Base-by-base conservation (phyloP, 2,797 vertebrate species). In the Triplophysa bombifrons region DNA sequence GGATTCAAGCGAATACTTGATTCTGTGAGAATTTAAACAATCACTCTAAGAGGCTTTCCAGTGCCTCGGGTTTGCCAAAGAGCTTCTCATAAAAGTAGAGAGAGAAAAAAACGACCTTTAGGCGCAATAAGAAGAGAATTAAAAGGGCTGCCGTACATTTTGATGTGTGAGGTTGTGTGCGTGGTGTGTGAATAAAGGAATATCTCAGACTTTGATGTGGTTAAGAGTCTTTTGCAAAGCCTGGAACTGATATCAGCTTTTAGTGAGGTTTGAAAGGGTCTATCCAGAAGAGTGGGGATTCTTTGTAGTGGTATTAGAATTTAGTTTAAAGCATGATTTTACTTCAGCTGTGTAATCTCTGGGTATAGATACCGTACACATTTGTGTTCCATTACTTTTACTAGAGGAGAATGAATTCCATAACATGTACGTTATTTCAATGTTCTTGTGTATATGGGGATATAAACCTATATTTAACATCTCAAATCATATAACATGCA, bases 1-100 rank as follows among this genome's bases (percentile, higher is more conserved):
- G 76, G 76, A 85, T 87, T 84, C 88, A 90, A 88, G 89, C 83
- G 73, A 72, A n/a, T 86, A 86, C 88, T 89, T 90, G 83, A 75
- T 86, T 87, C 85, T 85, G 71, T 76, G 88, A 84, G 87, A 85
- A 80, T 84, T 79, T 65, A 83, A 86, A 84, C 84, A 88, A 91
- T 91, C 88, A 56, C 81, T 82, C 72, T 83, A 66, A 86, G 87
- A 88, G 86, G 48, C 16, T 84, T 81, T 84, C 68, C 87, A 84
- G 84, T 85, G 87, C 86, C 84, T 87, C 22, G 86, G 78, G 87
- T 87, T 88, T 89, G 89, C 87, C 80, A 83, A 71, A 78, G 55
- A 76, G 72, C 66, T 72, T 30, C 80, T 84, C 80, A 79, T 85
- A 84, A 84, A 84, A 85, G 8, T 46, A 41, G 20, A 74, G 70